Evolutionary conservation across 1,140 invertebrate species (phyloP), one percentile per base, ranked within the genome.

Genomic region (Eriosoma lanigerum): DNA sequence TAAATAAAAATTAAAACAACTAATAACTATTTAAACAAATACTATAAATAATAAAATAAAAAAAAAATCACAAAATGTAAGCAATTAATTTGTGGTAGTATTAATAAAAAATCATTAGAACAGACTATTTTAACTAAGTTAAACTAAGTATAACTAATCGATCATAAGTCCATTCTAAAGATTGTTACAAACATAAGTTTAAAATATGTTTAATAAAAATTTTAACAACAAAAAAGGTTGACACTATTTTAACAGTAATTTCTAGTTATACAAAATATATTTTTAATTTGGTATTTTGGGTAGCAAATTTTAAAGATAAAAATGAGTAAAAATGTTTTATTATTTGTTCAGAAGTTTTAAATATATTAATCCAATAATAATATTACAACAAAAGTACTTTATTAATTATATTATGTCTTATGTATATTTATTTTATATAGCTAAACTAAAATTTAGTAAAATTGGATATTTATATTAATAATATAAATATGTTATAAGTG

Each of bases 391-490:
- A 44, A 66, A 13, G 38, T 15, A 66, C 0, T 66, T 66, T 1
- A 13, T 64, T 38, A 66, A 66, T 46, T 66, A 66, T 21, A 19
- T 19, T 32, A 19, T n/a, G 32, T n/a, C n/a, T n/a, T n/a, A n/a
- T n/a, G n/a, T n/a, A n/a, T n/a, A n/a, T n/a, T 4, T 38, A 38
- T 38, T 38, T 38, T 38, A 38, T 4, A 38, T 38, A 8, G 32
- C 8, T 38, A 4, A 3, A 4, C 32, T n/a, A 38, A 38, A 3
- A 38, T 38, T 38, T 38, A 38, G 32, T 38, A 38, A n/a, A n/a
- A n/a, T n/a, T 32, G n/a, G 13, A 64, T 64, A n/a, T n/a, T 66
- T 15, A 66, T 46, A 46, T 21, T 66, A 66, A 66, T 44, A 44
- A 44, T 46, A 1, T 24, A 66, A 66, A 44, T 13, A 38, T 15